Evolutionary conservation across 1,140 invertebrate genomes (phyloP).

Genomic region (Diorhabda sublineata): DNA sequence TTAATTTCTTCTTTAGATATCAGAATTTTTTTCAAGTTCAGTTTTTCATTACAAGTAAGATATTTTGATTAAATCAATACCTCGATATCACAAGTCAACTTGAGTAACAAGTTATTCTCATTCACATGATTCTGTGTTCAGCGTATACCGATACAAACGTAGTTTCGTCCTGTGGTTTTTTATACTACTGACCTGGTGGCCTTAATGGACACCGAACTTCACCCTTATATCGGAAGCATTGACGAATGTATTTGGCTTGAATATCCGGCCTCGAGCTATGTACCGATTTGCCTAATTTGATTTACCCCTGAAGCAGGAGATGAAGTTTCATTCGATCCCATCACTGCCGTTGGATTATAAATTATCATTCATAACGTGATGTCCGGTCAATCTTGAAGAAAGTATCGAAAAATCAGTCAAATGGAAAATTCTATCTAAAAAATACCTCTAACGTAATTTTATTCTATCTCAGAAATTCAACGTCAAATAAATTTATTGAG

Average conservation of each 20-base stretch:
- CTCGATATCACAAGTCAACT: too few species aligned
- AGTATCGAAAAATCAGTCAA: not conserved
- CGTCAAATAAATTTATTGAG: too few species aligned
- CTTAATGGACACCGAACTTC: conserved; percentile 15
- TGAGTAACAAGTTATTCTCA: too few species aligned
- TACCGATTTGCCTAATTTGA: conserved; percentile 16
- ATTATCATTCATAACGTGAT: conserved; percentile 2
- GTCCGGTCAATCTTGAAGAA: conserved; percentile 1
- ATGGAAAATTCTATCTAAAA: not conserved
- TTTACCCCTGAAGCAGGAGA: conserved; percentile 3
- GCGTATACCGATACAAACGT: too few species aligned
- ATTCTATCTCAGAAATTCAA: too few species aligned
- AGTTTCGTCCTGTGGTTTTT: not conserved
- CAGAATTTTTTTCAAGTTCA: too few species aligned
- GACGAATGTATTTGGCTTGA: conserved; percentile 17
- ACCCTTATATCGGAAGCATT: conserved; percentile 6
- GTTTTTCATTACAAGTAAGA: too few species aligned
- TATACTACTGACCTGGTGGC: not conserved
- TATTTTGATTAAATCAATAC: too few species aligned
- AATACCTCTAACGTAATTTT: not conserved
- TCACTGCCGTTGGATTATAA: not conserved
- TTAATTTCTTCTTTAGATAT: too few species aligned
- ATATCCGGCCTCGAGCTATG: conserved; percentile 13
- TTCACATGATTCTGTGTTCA: too few species aligned
- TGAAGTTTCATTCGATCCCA: not conserved